A percentile compares a stretch with the other conserved stretches of the same genome.
These are phyloP conservation scores for Myopa testacea DNA, from an alignment of 2,888 invertebrate genomes.

Conservation along the genomic window DNA sequence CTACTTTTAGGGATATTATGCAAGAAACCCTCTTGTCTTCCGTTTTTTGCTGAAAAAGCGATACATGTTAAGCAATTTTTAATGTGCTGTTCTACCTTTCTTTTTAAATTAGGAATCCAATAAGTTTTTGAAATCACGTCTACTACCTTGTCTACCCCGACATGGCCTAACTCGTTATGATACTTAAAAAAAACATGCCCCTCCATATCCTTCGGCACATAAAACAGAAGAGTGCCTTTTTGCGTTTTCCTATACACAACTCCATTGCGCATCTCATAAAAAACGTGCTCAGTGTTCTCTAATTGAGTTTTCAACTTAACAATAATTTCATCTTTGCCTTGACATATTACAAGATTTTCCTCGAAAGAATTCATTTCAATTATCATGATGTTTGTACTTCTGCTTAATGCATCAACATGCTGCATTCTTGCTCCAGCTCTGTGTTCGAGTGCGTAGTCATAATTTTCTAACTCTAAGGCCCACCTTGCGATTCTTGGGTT, in stretches of 20 bases:
- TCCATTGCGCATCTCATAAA: not conserved
- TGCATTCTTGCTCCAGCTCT: constrained; percentile 23
- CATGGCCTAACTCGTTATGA: constrained; percentile 18
- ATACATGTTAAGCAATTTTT: not conserved
- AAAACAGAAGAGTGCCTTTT: not conserved
- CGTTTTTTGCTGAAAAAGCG: not conserved
- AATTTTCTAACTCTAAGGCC: constrained; percentile 36
- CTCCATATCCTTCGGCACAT: constrained; percentile 8
- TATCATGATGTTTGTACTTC: not conserved
- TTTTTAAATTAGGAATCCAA: not conserved
- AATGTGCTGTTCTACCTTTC: not conserved
- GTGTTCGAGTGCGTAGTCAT: constrained; percentile 27
- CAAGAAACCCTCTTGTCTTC: not conserved
- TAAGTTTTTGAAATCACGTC: constrained; percentile 16
- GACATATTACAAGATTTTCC: constrained; percentile 23
- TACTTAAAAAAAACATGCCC: constrained; percentile 9
- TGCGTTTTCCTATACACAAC: not conserved
- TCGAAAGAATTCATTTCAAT: constrained; percentile 32
- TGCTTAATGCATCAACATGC: constrained; percentile 31
- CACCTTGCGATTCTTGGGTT: constrained; percentile 33
- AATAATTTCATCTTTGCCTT: constrained; percentile 31
- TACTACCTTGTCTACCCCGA: constrained; percentile 1
- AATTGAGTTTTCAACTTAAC: constrained; percentile 28
- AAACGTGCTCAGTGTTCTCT: not conserved
- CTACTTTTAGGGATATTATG: not conserved